Base-by-base conservation (phyloP, 2,888 invertebrate species). In the Conops quadrifasciatus region DNA sequence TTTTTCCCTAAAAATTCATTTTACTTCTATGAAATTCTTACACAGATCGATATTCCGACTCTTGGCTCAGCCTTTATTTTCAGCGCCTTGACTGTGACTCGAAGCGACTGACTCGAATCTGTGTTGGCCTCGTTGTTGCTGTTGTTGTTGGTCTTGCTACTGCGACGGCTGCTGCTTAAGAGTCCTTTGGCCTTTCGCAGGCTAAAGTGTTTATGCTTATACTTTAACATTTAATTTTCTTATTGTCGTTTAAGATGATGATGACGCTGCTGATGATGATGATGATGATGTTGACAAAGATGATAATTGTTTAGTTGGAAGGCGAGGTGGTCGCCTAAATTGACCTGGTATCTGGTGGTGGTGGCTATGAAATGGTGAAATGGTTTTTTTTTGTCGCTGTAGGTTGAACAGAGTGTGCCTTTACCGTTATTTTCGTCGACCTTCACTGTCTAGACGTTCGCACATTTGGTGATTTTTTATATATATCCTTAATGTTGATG, bases 361-460 rank as follows among this genome's bases (percentile, higher is more conserved):
- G 49, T 49, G 49, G 2, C n/a, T 5, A 4, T n/a, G 49, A 7
- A 49, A 11, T 11, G 21, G 19, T 56, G 53, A 56, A 24, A 21
- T 4, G 11, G 4, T 24, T 13, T 24, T 2, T 7, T 1, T 9
- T 19, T 2, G 2, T 56, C n/a, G 53, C 5, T 9, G 36, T 36
- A 36, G 36, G 36, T 36, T 4, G 9, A 36, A 36, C 36, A 36
- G 36, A 26, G 28, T 21, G 71, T 65, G 72, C 75, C 70, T 72
- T 68, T 76, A 75, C 77, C 75, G 72, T 79, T 75, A 72, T 75
- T 70, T 75, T 53, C 74, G 77, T 73, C 77, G 80, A 78, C 80
- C 80, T 80, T 80, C 80, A 75, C 68, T 68, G 80, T 80, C 80
- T 80, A 80, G 80, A 80, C 80, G 63, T 72, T 15, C 5, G 43